Percentiles rank a stretch among this genome's conserved stretches.
Conservation (phyloP, 2,888 invertebrate species). For the Cepaea hortensis region DNA sequence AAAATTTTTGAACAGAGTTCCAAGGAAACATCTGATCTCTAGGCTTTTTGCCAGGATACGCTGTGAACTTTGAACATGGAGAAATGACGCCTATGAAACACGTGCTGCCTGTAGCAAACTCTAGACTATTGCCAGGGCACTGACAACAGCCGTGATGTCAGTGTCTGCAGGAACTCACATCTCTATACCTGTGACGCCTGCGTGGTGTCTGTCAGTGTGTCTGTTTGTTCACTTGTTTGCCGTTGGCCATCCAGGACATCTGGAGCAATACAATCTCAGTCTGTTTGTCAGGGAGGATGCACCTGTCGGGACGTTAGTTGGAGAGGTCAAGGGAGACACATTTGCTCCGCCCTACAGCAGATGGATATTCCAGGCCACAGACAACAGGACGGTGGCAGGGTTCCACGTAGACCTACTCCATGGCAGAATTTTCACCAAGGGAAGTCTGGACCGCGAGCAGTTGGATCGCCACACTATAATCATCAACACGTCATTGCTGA, state of each 20-base stretch:
- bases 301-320: constrained; percentile 86
- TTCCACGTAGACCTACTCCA: constrained; percentile 41
- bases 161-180: not conserved
- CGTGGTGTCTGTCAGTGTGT: not conserved
- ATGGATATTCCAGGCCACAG: not conserved
- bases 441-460: constrained; percentile 43
- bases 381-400: constrained; percentile 23
- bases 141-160: not conserved
- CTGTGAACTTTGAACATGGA: too few species aligned
- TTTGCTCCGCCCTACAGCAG: constrained; percentile 30
- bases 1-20: too few species aligned
- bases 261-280: constrained; percentile 93
- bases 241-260: constrained; percentile 77
- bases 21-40: too few species aligned
- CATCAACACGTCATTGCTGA: constrained; percentile 15
- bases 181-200: not conserved
- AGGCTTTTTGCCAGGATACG: too few species aligned
- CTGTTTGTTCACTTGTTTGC: not conserved
- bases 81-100: constrained; percentile 15
- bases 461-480: constrained; percentile 45
- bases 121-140: not conserved
- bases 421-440: constrained; percentile 43
- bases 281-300: constrained; percentile 92
- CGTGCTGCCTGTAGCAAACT: not conserved
- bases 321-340: constrained; percentile 40